Conservation (phyloP, 2,797 vertebrate genomes). For the Naso thynnoides region DNA sequence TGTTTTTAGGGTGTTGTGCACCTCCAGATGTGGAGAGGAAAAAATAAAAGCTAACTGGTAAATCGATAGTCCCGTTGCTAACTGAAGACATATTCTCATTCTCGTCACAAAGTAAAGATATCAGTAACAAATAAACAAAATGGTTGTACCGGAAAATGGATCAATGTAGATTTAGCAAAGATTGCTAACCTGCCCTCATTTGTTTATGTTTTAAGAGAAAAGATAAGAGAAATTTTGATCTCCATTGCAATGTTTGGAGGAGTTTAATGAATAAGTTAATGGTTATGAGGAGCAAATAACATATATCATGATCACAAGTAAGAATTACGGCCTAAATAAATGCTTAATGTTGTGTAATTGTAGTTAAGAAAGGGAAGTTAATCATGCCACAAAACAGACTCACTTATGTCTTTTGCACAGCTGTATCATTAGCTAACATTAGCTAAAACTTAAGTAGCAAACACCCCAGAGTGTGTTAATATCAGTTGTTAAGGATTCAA, state of each 20-base stretch:
- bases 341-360: not conserved
- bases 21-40: not conserved
- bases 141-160: not conserved
- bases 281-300: not conserved
- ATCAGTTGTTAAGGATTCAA: too few species aligned
- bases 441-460: too few species aligned
- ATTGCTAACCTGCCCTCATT: too few species aligned
- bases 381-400: not conserved
- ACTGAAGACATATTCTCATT: not conserved
- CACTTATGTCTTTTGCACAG: not conserved
- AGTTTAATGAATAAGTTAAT: not conserved
- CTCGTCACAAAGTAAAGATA: not conserved
- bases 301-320: not conserved
- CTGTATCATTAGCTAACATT: not conserved
- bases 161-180: not conserved
- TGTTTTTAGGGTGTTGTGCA: not conserved
- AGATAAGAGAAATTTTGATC: not conserved
- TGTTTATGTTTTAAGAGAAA: too few species aligned
- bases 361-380: too few species aligned
- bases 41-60: not conserved
- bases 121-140: not conserved
- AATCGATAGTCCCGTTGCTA: not conserved
- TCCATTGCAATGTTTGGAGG: not conserved
- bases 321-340: not conserved
- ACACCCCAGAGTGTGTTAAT: not conserved